A percentile compares a stretch with the other conserved stretches of the same genome.
Conservation (phyloP, 2,888 invertebrate species). For the Scaptodrosophila latifasciaeformis region DNA sequence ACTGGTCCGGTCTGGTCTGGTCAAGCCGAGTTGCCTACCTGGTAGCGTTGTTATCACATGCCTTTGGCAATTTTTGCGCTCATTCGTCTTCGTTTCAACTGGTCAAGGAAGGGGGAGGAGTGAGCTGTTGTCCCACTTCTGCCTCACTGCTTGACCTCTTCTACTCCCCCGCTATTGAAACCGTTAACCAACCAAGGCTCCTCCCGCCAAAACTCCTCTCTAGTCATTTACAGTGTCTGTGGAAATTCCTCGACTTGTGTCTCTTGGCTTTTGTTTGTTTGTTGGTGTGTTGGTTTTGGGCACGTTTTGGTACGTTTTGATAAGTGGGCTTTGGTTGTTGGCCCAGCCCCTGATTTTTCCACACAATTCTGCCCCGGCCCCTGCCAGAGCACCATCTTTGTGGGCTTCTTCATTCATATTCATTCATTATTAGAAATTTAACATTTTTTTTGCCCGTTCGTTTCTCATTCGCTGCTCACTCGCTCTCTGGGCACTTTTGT, state of each 20-base stretch:
- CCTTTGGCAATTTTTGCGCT: conserved; percentile 62
- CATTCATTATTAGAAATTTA: conserved; percentile 71
- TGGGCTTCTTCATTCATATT: conserved; percentile 63
- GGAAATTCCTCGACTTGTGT: conserved; percentile 52
- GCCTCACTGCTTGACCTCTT: conserved; percentile 30
- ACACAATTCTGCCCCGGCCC: conserved; percentile 1
- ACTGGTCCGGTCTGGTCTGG: neutral
- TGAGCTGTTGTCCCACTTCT: conserved; percentile 24
- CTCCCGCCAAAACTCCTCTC: no score
- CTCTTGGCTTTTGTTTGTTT: conserved; percentile 1
- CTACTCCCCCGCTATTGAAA: no score
- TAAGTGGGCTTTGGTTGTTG: conserved; percentile 43
- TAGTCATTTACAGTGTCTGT: conserved; percentile 50
- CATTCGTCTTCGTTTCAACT: conserved; percentile 69
- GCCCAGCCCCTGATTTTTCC: conserved; percentile 10
- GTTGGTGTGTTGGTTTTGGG: conserved; percentile 46
- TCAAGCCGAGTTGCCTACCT: conserved; percentile 1
- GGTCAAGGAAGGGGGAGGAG: conserved; percentile 59
- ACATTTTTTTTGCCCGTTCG: conserved; percentile 28
- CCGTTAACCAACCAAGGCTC: no score
- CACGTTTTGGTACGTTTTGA: conserved; percentile 61
- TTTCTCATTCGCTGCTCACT: conserved; percentile 18
- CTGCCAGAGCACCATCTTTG: neutral
- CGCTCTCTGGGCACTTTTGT: conserved; percentile 6
- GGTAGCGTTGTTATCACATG: conserved; percentile 58